Evolutionary conservation across 1,140 invertebrate species (phyloP).

Genomic region (Latrodectus geometricus): DNA sequence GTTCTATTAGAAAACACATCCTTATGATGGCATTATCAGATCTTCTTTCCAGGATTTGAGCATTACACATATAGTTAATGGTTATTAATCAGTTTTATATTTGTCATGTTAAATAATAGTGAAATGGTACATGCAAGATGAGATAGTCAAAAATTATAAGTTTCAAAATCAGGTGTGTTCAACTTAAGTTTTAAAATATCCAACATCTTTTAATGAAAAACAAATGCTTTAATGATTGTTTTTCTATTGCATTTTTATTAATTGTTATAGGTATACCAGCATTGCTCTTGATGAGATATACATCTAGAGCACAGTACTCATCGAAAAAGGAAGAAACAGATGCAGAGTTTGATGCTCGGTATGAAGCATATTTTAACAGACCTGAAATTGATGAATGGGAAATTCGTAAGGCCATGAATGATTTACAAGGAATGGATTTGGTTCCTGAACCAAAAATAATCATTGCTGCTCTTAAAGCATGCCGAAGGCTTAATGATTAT

Average conservation of each 20-base stretch:
- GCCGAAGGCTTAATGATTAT: constrained; percentile 93
- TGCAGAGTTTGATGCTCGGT: constrained; percentile 81
- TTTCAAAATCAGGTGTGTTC: no score
- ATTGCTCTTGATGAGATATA: not conserved
- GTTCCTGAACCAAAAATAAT: constrained; percentile 96
- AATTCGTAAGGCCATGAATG: constrained; percentile 82
- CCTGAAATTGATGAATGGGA: constrained; percentile 97
- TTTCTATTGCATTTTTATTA: not conserved
- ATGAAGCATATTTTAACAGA: constrained; percentile 87
- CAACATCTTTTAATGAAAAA: no score
- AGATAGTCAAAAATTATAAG: no score
- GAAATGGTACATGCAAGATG: no score
- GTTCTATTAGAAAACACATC: no score
- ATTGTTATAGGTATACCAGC: not conserved
- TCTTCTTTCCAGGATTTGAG: no score
- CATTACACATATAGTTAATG: no score
- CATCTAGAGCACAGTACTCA: constrained; percentile 13
- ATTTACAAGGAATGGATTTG: constrained; percentile 85
- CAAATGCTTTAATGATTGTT: no score
- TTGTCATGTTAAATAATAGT: no score
- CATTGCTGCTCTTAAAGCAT: constrained; percentile 90
- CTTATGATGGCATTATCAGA: no score
- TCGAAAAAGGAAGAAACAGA: constrained; percentile 70
- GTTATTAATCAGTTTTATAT: no score
- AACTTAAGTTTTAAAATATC: no score